These are phyloP conservation scores for Drosophila pseudotakahashii DNA, from an alignment of 2,888 invertebrate genomes.

Conservation along the genomic window DNA sequence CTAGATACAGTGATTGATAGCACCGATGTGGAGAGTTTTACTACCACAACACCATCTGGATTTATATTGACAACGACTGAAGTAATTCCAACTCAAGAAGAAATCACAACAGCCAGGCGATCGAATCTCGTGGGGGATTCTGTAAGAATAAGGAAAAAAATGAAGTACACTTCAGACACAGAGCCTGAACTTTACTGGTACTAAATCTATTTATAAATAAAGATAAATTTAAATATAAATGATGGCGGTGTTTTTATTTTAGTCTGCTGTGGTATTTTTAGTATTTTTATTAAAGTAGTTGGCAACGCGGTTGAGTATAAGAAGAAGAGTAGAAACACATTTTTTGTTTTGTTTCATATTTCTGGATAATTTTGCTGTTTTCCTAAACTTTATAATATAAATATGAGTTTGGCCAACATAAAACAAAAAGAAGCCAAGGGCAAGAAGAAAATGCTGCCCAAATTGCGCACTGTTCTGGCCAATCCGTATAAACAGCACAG, in stretches of 20 bases:
- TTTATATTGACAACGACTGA: neutral
- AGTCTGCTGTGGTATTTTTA: neutral
- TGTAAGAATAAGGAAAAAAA: slow-evolving; percentile 44
- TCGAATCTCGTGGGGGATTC: slow-evolving; percentile 27
- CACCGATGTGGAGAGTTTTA: neutral
- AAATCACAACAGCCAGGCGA: slow-evolving; percentile 2
- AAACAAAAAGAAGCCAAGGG: slow-evolving; percentile 73
- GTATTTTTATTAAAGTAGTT: neutral
- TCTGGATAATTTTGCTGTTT: too few species aligned
- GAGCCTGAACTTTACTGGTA: slow-evolving; percentile 66
- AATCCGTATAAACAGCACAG: slow-evolving; percentile 70
- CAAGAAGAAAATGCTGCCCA: slow-evolving; percentile 74
- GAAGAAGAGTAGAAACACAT: slow-evolving; percentile 10
- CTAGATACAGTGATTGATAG: neutral
- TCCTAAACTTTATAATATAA: neutral
- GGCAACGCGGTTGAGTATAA: slow-evolving; percentile 5
- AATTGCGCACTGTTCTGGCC: slow-evolving; percentile 74
- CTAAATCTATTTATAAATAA: neutral
- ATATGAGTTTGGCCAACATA: slow-evolving; percentile 67
- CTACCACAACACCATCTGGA: neutral
- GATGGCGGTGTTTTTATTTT: neutral
- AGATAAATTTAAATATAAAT: neutral
- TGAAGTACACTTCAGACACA: slow-evolving; percentile 73
- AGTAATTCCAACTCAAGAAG: neutral
- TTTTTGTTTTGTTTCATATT: slow-evolving; percentile 7